phyloP scores from a whole-genome alignment of 2,888 invertebrate genomes.

The Ceriagrion tenellum region DNA sequence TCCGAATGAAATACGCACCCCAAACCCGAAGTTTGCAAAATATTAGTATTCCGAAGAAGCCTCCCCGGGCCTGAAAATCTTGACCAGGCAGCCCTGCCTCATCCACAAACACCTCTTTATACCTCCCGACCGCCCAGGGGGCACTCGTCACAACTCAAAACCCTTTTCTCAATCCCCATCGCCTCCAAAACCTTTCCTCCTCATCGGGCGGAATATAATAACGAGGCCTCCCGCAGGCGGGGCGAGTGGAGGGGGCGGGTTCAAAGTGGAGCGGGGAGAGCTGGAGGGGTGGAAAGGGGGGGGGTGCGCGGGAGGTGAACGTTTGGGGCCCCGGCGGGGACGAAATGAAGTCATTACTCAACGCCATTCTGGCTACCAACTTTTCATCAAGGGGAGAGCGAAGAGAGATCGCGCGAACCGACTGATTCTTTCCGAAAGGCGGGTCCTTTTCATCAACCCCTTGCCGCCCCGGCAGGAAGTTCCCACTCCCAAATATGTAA shows the following conservation, averaged over 20 bases:
- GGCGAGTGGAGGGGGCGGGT: not conserved
- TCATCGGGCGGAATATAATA: not conserved
- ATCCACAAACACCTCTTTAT: not conserved
- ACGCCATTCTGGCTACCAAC: slow-evolving; percentile 28
- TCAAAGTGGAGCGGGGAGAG: too few species aligned
- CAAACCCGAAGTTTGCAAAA: not conserved
- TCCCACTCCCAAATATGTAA: not conserved
- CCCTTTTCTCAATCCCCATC: not conserved
- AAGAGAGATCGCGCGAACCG: not conserved
- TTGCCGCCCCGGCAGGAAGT: not conserved
- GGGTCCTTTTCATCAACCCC: not conserved
- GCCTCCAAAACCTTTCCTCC: not conserved
- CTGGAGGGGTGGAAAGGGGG: too few species aligned
- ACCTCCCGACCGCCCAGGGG: not conserved
- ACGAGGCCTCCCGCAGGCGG: not conserved
- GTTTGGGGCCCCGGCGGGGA: not conserved
- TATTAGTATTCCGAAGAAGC: not conserved
- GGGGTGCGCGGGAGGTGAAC: not conserved
- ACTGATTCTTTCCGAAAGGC: slow-evolving; percentile 33
- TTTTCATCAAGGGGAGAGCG: slow-evolving; percentile 46
- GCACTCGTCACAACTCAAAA: not conserved
- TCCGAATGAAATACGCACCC: too few species aligned
- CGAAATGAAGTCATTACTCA: slow-evolving; percentile 61
- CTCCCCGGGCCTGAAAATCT: not conserved
- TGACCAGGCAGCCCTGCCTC: not conserved